Evolutionary conservation across 2,888 invertebrate species (phyloP).

Genomic region (Cephalotes varians): DNA sequence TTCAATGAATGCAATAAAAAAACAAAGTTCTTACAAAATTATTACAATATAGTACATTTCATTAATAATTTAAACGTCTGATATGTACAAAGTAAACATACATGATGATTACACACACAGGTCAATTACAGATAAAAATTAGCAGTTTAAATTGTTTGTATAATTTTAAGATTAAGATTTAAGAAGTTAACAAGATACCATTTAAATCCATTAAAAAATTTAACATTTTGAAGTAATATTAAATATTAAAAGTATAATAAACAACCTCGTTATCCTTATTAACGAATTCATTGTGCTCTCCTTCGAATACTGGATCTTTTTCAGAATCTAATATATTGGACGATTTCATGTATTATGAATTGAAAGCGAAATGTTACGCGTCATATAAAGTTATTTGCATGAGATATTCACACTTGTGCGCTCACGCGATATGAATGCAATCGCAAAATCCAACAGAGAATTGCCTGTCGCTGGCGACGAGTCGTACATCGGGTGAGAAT

Average conservation of each 20-base stretch:
- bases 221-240: neutral
- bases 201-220: neutral
- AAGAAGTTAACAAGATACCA: neutral
- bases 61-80: neutral
- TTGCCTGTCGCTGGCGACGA: conserved; percentile 33
- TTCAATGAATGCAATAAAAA: neutral
- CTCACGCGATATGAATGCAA: conserved; percentile 39
- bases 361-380: conserved; percentile 32
- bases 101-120: neutral
- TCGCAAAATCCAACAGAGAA: conserved; percentile 46
- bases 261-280: conserved; percentile 27
- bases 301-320: neutral
- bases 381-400: conserved; percentile 38
- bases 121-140: neutral
- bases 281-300: neutral
- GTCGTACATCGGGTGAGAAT: conserved; percentile 30
- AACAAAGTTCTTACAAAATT: neutral
- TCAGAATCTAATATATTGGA: conserved; percentile 22
- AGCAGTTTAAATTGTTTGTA: neutral
- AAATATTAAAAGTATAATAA: neutral
- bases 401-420: conserved; percentile 37
- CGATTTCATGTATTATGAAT: conserved; percentile 30
- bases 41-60: neutral
- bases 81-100: neutral
- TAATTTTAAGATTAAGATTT: neutral